Evolutionary conservation across 2,888 invertebrate species (phyloP), one percentile per base, ranked within the genome.

Genomic region (Phalera bucephala): DNA sequence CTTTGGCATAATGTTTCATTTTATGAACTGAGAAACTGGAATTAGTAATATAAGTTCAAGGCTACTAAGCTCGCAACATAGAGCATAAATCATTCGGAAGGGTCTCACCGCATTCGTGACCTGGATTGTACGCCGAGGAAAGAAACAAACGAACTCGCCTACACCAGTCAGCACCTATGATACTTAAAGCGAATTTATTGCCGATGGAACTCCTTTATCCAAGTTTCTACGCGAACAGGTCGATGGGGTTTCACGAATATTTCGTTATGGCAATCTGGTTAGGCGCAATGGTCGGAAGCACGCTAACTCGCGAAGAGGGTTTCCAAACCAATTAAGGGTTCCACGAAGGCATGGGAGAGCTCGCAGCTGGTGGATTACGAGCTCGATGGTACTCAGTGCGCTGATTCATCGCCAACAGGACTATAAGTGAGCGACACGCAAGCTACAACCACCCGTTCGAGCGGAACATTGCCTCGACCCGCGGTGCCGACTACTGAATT

Each of bases 301-400:
- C 86, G 87, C 80, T 62, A 87, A 65, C 76, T 67, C 61, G 75
- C 84, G 81, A 84, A 86, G 88, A 85, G 87, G 86, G 85, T 71
- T 84, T 86, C 84, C 78, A 73, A 84, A 83, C 88, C 87, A 88
- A 88, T 88, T 88, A 88, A 84, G 85, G 85, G 74, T 68, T 82
- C 71, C 85, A 83, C 81, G 84, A 82, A 86, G 80, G 69, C 85
- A 75, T 89, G 89, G 86, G 89, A 88, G 79, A 72, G 67, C 38
- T 46, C 45, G 52, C 88, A 88, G 80, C 81, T 86, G 88, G 72
- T 68, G 72, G 78, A 75, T 82, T 80, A 80, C 73, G 80, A 80
- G 79, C 80, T 88, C 86, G 80, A 89, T 88, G 88, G 86, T 78
- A 85, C 88, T 89, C 84, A 83, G 70, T 68, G 74, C 70, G 65